A percentile compares a stretch with the other conserved stretches of the same genome.
phyloP scores from a whole-genome alignment of 2,113 vertebrate species.

The Coracopsis vasa region DNA sequence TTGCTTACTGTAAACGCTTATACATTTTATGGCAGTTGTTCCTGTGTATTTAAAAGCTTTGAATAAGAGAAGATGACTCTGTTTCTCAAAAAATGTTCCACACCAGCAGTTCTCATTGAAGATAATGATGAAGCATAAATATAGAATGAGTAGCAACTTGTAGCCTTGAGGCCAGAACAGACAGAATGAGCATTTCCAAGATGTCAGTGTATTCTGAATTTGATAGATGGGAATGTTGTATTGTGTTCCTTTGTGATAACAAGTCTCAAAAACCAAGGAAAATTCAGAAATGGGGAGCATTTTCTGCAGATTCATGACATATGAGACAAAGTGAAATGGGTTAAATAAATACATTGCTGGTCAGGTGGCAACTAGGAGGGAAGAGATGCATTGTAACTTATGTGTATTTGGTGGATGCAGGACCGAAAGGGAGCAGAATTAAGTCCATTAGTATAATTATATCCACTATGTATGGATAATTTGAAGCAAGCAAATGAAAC shows the following conservation, averaged over 20 bases:
- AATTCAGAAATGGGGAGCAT: not conserved
- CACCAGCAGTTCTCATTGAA: not conserved
- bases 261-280: not conserved
- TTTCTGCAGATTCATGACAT: not conserved
- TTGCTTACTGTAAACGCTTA: not conserved
- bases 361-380: not conserved
- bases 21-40: not conserved
- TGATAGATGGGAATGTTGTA: not conserved
- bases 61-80: not conserved
- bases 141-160: not conserved
- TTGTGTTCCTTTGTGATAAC: not conserved
- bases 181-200: not conserved
- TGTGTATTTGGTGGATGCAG: not conserved
- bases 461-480: not conserved
- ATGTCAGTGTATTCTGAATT: not conserved
- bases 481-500: not conserved
- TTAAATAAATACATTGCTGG: not conserved
- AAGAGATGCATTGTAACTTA: not conserved
- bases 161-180: not conserved
- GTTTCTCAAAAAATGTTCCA: not conserved
- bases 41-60: not conserved
- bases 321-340: not conserved
- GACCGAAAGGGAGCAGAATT: not conserved
- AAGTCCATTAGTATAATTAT: not conserved
- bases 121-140: not conserved